Conservation (phyloP, 2,797 vertebrate species). For the Darevskia mixta region DNA sequence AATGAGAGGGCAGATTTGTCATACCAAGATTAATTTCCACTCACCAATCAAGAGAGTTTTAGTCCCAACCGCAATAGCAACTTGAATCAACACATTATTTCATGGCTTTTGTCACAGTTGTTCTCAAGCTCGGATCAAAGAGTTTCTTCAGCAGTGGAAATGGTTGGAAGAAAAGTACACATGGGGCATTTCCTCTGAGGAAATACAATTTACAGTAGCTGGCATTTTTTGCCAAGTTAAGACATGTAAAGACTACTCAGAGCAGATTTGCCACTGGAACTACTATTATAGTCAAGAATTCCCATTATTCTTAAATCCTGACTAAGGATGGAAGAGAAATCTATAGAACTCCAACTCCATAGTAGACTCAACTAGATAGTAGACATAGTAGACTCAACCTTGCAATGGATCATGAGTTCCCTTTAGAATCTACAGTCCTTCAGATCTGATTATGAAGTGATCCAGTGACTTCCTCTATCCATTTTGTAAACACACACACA, state of each 20-base stretch:
- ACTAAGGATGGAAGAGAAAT: no score
- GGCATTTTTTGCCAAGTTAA: background rate
- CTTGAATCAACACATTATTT: constrained; percentile 20
- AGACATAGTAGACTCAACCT: no score
- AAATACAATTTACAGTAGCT: background rate
- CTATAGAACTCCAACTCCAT: no score
- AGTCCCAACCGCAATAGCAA: constrained; percentile 4
- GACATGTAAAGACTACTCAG: background rate
- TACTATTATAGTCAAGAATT: background rate
- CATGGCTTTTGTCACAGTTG: background rate
- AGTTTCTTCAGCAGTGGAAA: background rate
- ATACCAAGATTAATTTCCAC: constrained; percentile 29
- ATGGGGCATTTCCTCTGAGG: background rate
- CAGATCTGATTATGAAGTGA: no score
- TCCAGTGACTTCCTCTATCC: no score
- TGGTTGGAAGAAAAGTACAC: background rate
- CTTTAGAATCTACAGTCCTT: no score
- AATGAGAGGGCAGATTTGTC: constrained; percentile 17
- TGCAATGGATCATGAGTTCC: no score
- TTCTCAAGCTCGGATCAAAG: background rate
- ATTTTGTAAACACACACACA: no score
- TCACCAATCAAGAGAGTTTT: constrained; percentile 19
- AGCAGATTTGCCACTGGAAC: background rate
- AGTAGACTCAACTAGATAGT: no score
- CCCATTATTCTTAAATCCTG: background rate